Conservation (phyloP, 2,797 vertebrate genomes). For the Myotis pilosus region DNA sequence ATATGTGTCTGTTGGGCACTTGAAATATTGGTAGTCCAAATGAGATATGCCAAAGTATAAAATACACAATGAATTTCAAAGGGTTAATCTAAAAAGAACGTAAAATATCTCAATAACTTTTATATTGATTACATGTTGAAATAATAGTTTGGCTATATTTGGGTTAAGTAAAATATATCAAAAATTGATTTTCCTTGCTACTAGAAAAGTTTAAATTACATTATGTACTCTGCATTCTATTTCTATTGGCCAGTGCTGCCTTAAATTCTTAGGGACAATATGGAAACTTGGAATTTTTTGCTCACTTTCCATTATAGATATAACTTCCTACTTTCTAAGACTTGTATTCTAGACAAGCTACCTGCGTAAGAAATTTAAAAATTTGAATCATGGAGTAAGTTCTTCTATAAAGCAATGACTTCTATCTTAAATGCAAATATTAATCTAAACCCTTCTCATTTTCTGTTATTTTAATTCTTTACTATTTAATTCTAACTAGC, state of each 20-base stretch:
- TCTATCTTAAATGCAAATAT: constrained; percentile 31
- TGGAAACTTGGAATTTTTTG: neutral
- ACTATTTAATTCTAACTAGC: constrained; percentile 18
- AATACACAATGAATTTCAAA: neutral
- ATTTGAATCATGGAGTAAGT: neutral
- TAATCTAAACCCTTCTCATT: neutral
- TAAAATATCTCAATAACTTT: neutral
- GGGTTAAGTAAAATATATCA: neutral
- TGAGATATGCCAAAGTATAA: neutral
- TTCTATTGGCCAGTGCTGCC: neutral
- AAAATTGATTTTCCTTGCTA: neutral
- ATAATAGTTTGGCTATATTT: neutral
- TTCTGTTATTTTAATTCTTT: neutral
- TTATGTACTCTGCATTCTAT: neutral
- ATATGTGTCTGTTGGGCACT: neutral
- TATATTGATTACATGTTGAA: neutral
- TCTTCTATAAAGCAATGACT: constrained; percentile 21
- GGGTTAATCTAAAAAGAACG: neutral
- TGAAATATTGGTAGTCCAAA: neutral
- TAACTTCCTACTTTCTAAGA: neutral
- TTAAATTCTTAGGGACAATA: constrained; percentile 1
- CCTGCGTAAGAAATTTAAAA: neutral
- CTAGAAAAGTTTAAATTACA: neutral
- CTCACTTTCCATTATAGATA: neutral
- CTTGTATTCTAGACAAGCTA: neutral